Base-by-base conservation (phyloP, 2,888 invertebrate species). In the Lasioglossum pauxillum region DNA sequence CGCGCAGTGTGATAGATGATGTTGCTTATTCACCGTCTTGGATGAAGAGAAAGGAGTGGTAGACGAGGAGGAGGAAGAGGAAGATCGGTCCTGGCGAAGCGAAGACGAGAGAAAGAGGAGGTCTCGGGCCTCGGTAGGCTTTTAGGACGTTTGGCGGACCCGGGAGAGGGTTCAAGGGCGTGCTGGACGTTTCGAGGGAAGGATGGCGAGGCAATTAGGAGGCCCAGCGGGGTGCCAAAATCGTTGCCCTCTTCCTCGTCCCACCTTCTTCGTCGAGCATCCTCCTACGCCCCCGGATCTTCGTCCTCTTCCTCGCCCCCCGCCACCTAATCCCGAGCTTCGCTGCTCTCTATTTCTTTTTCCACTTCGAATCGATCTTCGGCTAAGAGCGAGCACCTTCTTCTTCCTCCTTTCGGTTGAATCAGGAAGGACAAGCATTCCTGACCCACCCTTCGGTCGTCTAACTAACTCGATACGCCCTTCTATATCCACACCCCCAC, bases 1-100 rank as follows among this genome's bases (percentile, higher is more conserved):
- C 93, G 94, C 94, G 92, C 93, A 93, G 94, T 93, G 93, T 95
- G 95, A 95, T 95, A 94, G 94, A 95, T 95, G 95, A 94, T 94
- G 93, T 91, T 94, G 94, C 94, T 94, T 92, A 92, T 94, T 94
- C 91, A 92, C 93, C 92, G 91, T 92, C 89, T 90, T 83, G 91
- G 82, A 85, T 88, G 89, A 88, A 79, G 87, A 90, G 88, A 81
- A 89, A 88, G 87, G 86, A 79, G 86, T 75, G 85, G 78, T 75
- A 82, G 84, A 84, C 84, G 82, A 83, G 84, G 90, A 88, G 88
- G 85, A 89, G 81, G 80, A 75, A 67, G 76, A 83, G 87, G 53
- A 84, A 80, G 84, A 85, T 82, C 84, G 83, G 23, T 3, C 81
- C 69, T 12, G 78, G 81, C 72, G 69, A 80, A 46, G 53, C 82